Conservation (phyloP, 2,113 vertebrate species). For the Lipophrys pholis region DNA sequence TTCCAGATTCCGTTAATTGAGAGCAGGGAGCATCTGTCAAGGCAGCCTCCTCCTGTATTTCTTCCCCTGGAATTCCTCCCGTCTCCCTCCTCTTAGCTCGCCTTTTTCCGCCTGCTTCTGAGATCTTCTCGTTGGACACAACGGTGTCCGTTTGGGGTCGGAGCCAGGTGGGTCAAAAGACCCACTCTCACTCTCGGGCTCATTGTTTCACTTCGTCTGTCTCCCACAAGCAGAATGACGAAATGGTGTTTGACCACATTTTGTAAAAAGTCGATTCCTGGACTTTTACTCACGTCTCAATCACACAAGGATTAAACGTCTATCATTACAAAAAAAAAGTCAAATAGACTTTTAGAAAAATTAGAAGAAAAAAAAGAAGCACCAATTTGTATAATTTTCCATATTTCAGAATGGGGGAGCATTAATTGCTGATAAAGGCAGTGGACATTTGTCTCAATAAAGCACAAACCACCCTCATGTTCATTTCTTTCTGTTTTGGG, state of each 20-base stretch:
- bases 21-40: constrained; percentile 51
- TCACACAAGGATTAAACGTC: constrained; percentile 54
- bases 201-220: constrained; percentile 55
- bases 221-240: constrained; percentile 49
- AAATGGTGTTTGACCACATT: constrained; percentile 55
- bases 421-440: constrained; percentile 77
- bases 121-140: constrained; percentile 56
- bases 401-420: constrained; percentile 58
- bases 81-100: constrained; percentile 39
- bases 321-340: constrained; percentile 54
- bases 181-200: constrained; percentile 20
- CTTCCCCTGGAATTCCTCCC: constrained; percentile 35
- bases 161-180: constrained; percentile 19
- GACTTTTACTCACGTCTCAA: constrained; percentile 35
- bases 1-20: constrained; percentile 74
- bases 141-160: constrained; percentile 54
- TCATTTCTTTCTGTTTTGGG: constrained; percentile 76
- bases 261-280: constrained; percentile 57
- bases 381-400: constrained; percentile 59
- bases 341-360: background rate
- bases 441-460: constrained; percentile 83
- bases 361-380: constrained; percentile 39
- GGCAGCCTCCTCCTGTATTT: constrained; percentile 43
- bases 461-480: constrained; percentile 74
- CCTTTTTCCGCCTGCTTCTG: constrained; percentile 24